A percentile compares a stretch with the other conserved stretches of the same genome.
Evolutionary conservation across 2,888 invertebrate species (phyloP).

Genomic region (Brassicogethes aeneus): DNA sequence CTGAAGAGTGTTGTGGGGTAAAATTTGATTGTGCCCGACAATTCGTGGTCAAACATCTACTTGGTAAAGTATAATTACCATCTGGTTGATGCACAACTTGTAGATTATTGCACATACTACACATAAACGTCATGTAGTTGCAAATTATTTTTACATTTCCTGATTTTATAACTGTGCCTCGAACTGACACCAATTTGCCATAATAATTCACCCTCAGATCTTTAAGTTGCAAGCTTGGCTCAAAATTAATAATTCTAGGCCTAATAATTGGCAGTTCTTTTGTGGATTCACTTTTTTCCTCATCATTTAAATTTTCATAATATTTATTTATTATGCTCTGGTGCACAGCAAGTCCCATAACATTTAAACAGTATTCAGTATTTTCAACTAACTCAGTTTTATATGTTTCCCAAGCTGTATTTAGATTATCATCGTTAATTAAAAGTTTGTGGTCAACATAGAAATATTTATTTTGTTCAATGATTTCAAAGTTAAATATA

Average conservation of each 20-base stretch:
- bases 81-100: constrained; percentile 59
- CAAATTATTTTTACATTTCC: constrained; percentile 65
- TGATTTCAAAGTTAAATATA: constrained; percentile 43
- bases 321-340: constrained; percentile 46
- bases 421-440: constrained; percentile 48
- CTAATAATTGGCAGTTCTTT: constrained; percentile 42
- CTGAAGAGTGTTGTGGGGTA: constrained; percentile 53
- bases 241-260: constrained; percentile 54
- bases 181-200: constrained; percentile 70
- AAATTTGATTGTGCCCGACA: constrained; percentile 55
- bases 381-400: constrained; percentile 54
- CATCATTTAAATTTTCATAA: constrained; percentile 41
- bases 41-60: constrained; percentile 46
- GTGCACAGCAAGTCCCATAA: constrained; percentile 72
- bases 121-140: constrained; percentile 70
- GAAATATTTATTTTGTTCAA: constrained; percentile 50
- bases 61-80: constrained; percentile 52
- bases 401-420: constrained; percentile 45
- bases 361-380: constrained; percentile 58
- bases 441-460: constrained; percentile 51
- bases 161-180: constrained; percentile 78
- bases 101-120: constrained; percentile 55
- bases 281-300: constrained; percentile 37
- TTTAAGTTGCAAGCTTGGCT: constrained; percentile 56
- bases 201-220: constrained; percentile 64